Percentiles rank a stretch among this genome's conserved stretches.
Evolutionary conservation across 2,113 vertebrate species (phyloP).

Genomic region (Telmatochromis brachygnathus): DNA sequence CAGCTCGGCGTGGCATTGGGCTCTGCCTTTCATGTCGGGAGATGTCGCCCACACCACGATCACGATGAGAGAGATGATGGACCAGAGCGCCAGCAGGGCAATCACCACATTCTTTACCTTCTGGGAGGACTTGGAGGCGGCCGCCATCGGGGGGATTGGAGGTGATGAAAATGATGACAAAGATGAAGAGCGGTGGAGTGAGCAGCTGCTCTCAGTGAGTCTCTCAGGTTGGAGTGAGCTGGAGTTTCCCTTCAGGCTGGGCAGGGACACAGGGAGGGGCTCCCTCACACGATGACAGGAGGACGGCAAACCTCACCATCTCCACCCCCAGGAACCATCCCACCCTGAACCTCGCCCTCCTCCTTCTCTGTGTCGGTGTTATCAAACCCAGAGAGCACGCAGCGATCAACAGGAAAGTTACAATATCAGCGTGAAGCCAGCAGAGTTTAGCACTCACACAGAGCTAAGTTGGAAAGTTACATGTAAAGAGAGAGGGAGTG

Average conservation of each 20-base stretch:
- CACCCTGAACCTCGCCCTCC: background rate
- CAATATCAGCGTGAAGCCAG: background rate
- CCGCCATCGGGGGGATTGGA: conserved; percentile 20
- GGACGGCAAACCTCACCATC: background rate
- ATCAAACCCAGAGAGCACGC: background rate
- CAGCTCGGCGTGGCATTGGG: conserved; percentile 42
- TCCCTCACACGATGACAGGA: background rate
- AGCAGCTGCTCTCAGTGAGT: background rate
- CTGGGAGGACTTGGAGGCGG: conserved; percentile 35
- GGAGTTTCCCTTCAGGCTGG: conserved; percentile 19
- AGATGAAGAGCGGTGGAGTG: background rate
- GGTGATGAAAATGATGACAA: background rate
- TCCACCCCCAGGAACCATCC: background rate
- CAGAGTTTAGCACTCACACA: background rate
- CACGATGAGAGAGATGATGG: conserved; percentile 51
- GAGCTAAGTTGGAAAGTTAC: background rate
- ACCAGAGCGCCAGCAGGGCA: conserved; percentile 55
- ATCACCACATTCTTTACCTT: conserved; percentile 21
- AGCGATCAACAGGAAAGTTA: conserved; percentile 7
- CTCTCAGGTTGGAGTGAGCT: conserved; percentile 32
- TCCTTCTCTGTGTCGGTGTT: background rate
- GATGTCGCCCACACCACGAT: conserved; percentile 69
- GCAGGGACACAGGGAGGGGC: conserved; percentile 4
- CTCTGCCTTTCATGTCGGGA: conserved; percentile 46
- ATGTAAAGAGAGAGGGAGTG: background rate